Conservation (phyloP, 2,888 invertebrate genomes). For the Orchestes rusci region DNA sequence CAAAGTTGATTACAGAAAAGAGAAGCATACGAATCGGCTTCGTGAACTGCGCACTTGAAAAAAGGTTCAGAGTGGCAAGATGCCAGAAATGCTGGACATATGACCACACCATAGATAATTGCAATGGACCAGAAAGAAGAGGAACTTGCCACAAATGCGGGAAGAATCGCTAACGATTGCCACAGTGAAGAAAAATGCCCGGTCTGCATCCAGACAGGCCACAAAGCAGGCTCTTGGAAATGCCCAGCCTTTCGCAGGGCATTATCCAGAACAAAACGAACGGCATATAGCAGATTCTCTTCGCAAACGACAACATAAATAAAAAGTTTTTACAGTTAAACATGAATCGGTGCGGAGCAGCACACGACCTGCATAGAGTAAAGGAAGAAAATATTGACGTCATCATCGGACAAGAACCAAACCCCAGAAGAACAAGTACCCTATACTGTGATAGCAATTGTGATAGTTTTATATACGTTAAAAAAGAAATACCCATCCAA, state of each 20-base stretch:
- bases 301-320: neutral
- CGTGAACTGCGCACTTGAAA: neutral
- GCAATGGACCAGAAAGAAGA: conserved; percentile 5
- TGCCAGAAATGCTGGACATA: conserved; percentile 3
- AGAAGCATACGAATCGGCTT: neutral
- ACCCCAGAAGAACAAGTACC: no score
- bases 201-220: neutral
- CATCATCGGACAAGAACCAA: no score
- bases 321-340: no score
- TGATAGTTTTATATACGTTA: no score
- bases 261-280: no score
- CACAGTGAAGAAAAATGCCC: neutral
- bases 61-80: neutral
- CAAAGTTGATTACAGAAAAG: neutral
- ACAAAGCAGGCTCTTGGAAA: no score
- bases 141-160: conserved; percentile 1
- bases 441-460: no score
- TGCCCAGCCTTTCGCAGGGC: no score
- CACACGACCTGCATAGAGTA: no score
- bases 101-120: neutral
- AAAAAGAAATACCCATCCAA: no score
- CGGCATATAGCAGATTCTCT: neutral
- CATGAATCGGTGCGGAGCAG: no score
- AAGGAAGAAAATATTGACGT: no score
- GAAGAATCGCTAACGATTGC: neutral